Base-by-base conservation (phyloP, 1,140 invertebrate species). In the Anoplolepis gracilipes region DNA sequence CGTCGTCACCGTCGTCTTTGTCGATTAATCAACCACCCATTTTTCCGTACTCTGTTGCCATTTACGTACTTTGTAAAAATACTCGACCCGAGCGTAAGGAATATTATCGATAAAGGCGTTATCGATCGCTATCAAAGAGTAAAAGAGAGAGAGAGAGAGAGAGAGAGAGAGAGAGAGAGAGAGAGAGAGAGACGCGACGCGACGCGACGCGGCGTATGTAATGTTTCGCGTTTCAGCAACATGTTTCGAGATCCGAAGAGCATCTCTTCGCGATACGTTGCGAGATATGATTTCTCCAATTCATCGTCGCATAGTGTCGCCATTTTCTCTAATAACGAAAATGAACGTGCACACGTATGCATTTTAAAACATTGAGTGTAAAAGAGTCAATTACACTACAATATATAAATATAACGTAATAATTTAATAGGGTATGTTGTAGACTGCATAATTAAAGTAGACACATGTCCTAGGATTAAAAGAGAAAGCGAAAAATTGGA, bases 101-200 rank as follows among this genome's bases (percentile, higher is more conserved):
- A 55, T 70, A 79, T 64, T 81, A 70, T 57, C 33, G 65, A 70
- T 81, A 57, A 62, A 42, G 13, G 77, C 77, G 33, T 81, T 70
- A 81, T 81, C 78, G 65, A 81, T 42, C 36, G 64, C 39, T 79
- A 69, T 13, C 42, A 46, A 7, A 49, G 73, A 53, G n/a, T 33
- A 8, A 10, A 33, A 30, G 28, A 72, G 3, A 55, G 69, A 53
- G 28, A 53, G 16, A 53, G 42, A 16, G n/a, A 57, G 64, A 25
- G 36, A 10, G 2, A 0, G 8, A 7, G 36, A 36, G 36, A 7
- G 36, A 7, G 39, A 2, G 10, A 49, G 46, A 49, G 46, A 8
- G 10, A 8, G 16, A 2, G 16, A 19, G 5, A 53, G 13, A 33
- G 61, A 62, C 19, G 25, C 8, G n/a, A n/a, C n/a, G 33, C 72